These are phyloP conservation scores for Cataglyphis livida DNA, from an alignment of 2,888 invertebrate genomes.

Conservation along the genomic window DNA sequence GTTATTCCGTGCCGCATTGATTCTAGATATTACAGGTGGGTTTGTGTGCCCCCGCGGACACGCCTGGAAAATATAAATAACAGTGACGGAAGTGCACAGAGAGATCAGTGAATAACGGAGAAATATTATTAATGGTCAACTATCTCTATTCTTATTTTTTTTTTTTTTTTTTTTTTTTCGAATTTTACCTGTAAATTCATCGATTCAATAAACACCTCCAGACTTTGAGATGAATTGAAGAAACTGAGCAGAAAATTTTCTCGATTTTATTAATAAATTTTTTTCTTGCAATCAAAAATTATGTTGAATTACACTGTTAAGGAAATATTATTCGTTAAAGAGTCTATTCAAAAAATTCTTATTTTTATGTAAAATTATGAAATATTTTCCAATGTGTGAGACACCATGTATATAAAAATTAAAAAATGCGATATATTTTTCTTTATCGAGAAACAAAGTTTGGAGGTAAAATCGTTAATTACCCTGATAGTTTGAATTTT, in stretches of 20 bases:
- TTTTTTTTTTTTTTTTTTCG: neutral
- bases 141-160: neutral
- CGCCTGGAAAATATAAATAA: constrained; percentile 37
- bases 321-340: neutral
- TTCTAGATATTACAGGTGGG: constrained; percentile 51
- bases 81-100: constrained; percentile 20
- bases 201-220: neutral
- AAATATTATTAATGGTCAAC: constrained; percentile 9
- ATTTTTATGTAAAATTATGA: neutral
- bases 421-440: neutral
- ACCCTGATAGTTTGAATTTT: neutral
- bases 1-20: constrained; percentile 46
- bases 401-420: neutral
- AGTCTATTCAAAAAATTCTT: neutral
- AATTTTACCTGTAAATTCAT: neutral
- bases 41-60: neutral
- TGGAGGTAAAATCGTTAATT: constrained; percentile 5
- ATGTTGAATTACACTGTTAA: too few relatives aligned
- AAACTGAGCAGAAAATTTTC: neutral
- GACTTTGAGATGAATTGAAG: neutral
- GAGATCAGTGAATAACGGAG: constrained; percentile 34
- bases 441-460: neutral
- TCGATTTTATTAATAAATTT: neutral
- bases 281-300: neutral
- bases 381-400: neutral